A percentile compares a stretch with the other conserved stretches of the same genome.
Evolutionary conservation across 2,888 invertebrate genomes (phyloP).

Genomic region (Drosophila buzzatii): DNA sequence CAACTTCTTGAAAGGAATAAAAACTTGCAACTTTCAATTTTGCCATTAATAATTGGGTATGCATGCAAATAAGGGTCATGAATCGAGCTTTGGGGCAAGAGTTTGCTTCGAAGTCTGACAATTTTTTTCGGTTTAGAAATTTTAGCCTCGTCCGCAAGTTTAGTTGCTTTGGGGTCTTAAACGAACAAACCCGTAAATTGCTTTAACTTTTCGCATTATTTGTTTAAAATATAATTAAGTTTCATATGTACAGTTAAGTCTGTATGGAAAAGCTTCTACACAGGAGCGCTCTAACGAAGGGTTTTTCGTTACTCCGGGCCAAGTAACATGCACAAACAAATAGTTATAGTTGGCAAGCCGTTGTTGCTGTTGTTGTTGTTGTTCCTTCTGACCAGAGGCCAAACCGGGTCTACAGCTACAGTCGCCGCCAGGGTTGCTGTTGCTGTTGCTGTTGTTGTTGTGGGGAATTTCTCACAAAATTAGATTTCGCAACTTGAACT

Average conservation of each 20-base stretch:
- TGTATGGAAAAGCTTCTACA: constrained; percentile 15
- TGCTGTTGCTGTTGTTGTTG: constrained; percentile 50
- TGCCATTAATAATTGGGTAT: neutral
- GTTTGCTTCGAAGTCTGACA: neutral
- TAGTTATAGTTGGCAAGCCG: constrained; percentile 4
- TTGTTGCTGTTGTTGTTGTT: constrained; percentile 10
- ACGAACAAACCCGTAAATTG: constrained; percentile 46
- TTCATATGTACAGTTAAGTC: constrained; percentile 21
- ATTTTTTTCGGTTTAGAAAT: neutral
- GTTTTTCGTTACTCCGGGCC: neutral
- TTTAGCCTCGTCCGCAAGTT: constrained; percentile 10
- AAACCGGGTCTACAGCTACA: constrained; percentile 1
- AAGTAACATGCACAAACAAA: constrained; percentile 9
- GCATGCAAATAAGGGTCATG: constrained; percentile 2
- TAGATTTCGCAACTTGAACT: constrained; percentile 72
- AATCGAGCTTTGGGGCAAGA: neutral
- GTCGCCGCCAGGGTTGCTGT: constrained; percentile 28
- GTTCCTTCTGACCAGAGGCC: constrained; percentile 14
- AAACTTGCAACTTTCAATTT: neutral
- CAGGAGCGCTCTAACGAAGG: constrained; percentile 4
- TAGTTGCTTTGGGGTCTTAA: constrained; percentile 37
- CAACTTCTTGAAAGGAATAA: neutral
- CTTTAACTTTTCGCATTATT: constrained; percentile 58
- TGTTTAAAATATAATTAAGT: constrained; percentile 64
- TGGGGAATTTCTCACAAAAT: constrained; percentile 59